Evolutionary conservation across 2,113 vertebrate genomes (phyloP).

Genomic region (Panthera leo): DNA sequence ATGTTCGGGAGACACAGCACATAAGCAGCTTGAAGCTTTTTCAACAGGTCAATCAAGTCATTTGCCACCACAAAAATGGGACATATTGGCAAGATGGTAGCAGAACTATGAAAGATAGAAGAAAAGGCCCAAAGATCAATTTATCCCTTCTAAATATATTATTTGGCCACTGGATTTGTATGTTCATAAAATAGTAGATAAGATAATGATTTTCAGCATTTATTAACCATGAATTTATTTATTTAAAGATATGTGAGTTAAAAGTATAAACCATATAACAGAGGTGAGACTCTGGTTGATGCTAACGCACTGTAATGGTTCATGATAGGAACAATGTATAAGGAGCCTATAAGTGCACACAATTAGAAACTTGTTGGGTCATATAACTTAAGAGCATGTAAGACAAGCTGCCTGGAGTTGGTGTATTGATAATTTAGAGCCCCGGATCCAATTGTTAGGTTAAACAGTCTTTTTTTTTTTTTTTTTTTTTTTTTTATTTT

Average conservation of each 20-base stretch:
- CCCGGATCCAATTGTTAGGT: not conserved
- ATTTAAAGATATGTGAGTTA: not conserved
- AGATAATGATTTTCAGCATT: not conserved
- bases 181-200: not conserved
- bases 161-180: not conserved
- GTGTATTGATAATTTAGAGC: not conserved
- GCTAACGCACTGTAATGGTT: not conserved
- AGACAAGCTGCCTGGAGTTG: not conserved
- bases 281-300: not conserved
- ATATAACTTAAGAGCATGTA: not conserved
- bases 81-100: not conserved
- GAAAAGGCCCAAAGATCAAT: not conserved
- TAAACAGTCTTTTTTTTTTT: too few relatives aligned
- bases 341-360: rapidly evolving
- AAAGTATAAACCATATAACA: not conserved
- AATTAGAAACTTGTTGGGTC: not conserved
- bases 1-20: not conserved
- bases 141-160: not conserved
- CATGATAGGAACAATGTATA: not conserved
- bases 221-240: not conserved
- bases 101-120: not conserved
- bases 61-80: not conserved
- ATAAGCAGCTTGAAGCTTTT: not conserved
- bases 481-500: too few relatives aligned
- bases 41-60: not conserved